Percentiles rank a stretch among this genome's conserved stretches.
phyloP scores from a whole-genome alignment of 2,888 invertebrate genomes.

The Cephus nigrinus region DNA sequence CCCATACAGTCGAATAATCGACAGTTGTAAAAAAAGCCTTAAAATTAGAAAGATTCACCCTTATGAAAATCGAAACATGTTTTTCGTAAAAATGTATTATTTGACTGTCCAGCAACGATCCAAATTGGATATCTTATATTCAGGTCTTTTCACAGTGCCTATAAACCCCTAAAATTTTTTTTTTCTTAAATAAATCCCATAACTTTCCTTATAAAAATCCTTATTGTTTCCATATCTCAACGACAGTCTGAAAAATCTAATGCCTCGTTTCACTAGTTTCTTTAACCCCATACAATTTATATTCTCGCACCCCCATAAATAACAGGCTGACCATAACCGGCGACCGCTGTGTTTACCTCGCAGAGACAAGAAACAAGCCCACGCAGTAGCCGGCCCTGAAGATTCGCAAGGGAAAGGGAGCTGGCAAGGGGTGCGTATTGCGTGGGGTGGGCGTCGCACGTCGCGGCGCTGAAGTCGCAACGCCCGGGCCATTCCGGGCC shows the following conservation, averaged over 20 bases:
- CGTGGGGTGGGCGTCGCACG: slow-evolving; percentile 34
- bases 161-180: background rate
- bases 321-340: background rate
- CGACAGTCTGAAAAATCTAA: background rate
- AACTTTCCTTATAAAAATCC: background rate
- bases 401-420: background rate
- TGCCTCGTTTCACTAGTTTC: background rate
- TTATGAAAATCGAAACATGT: too few relatives aligned
- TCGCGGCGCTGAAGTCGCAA: slow-evolving; percentile 56
- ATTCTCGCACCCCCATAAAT: background rate
- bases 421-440: background rate
- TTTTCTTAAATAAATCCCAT: background rate
- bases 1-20: background rate
- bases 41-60: background rate
- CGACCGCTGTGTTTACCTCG: background rate
- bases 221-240: background rate
- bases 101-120: background rate
- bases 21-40: background rate
- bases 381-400: background rate
- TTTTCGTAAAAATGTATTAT: background rate
- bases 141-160: background rate
- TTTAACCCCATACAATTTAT: background rate
- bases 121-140: background rate
- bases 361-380: background rate
- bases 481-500: slow-evolving; percentile 63